These are phyloP conservation scores for Melolontha melolontha DNA, from an alignment of 2,888 invertebrate species.

Conservation along the genomic window DNA sequence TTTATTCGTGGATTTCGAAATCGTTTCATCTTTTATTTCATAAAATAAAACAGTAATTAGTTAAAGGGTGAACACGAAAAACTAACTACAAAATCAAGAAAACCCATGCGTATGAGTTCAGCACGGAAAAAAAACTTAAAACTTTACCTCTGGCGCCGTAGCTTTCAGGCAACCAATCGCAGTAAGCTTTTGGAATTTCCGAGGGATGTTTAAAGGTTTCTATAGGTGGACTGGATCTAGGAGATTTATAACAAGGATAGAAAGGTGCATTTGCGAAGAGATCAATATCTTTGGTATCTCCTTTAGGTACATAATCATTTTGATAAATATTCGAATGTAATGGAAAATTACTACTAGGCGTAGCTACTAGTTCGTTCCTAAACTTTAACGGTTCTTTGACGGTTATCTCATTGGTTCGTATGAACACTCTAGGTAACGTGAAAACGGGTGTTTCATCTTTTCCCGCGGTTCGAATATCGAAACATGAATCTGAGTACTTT, in stretches of 20 bases:
- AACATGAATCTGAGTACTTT: constrained; percentile 38
- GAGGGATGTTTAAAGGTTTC: constrained; percentile 47
- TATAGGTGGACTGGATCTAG: constrained; percentile 9
- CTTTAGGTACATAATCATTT: constrained; percentile 13
- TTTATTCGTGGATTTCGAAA: constrained; percentile 33
- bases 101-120: constrained; percentile 62
- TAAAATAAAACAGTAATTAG: constrained; percentile 43
- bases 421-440: constrained; percentile 61
- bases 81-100: constrained; percentile 57
- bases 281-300: constrained; percentile 50
- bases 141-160: constrained; percentile 61
- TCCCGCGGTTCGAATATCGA: constrained; percentile 18
- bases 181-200: constrained; percentile 62
- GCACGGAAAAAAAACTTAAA: constrained; percentile 48
- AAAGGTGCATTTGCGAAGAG: constrained; percentile 62
- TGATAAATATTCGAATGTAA: constrained; percentile 54
- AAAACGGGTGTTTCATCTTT: constrained; percentile 54
- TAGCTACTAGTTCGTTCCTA: constrained; percentile 57
- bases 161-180: constrained; percentile 62
- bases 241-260: constrained; percentile 58
- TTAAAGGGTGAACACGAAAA: constrained; percentile 48
- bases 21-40: background rate
- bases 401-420: constrained; percentile 55
- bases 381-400: constrained; percentile 54
- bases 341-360: constrained; percentile 59